Percentiles rank a stretch among this genome's conserved stretches.
Evolutionary conservation across 1,140 invertebrate genomes (phyloP).

Genomic region (Megathymus violae): DNA sequence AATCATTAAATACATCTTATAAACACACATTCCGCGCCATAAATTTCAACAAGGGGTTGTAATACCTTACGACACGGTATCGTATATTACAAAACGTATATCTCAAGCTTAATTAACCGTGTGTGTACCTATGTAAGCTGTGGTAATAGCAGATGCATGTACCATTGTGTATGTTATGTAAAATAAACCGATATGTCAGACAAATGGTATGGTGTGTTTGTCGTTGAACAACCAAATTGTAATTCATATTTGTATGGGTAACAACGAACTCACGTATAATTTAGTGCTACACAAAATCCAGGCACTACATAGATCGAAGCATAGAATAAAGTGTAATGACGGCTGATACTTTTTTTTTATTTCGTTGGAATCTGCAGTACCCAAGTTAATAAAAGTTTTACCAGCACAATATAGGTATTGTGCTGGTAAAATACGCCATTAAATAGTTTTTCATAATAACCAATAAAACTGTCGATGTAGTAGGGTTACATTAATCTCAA

Average conservation of each 20-base stretch:
- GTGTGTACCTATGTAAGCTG: conserved; percentile 14
- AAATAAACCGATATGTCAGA: conserved; percentile 11
- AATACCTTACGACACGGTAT: conserved; percentile 29
- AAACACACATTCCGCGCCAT: conserved; percentile 16
- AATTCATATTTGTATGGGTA: conserved; percentile 9
- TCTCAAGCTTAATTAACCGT: conserved; percentile 33
- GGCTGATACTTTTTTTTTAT: too few species aligned
- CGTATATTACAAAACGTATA: conserved; percentile 32
- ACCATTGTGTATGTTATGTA: conserved; percentile 2
- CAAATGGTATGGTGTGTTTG: conserved; percentile 16
- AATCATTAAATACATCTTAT: conserved; percentile 18
- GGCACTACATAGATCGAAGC: too few species aligned
- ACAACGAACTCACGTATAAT: not conserved
- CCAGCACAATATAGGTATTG: too few species aligned
- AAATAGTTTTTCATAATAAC: too few species aligned
- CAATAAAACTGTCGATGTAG: too few species aligned
- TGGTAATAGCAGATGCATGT: conserved; percentile 28
- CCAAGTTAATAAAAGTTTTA: too few species aligned
- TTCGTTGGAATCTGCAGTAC: too few species aligned
- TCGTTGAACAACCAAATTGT: not conserved
- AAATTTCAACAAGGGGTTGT: conserved; percentile 29
- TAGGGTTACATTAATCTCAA: not conserved
- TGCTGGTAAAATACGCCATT: too few species aligned
- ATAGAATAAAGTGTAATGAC: too few species aligned
- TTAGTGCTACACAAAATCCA: too few species aligned